phyloP scores from a whole-genome alignment of 2,797 vertebrate genomes.

The Bradypodion pumilum region DNA sequence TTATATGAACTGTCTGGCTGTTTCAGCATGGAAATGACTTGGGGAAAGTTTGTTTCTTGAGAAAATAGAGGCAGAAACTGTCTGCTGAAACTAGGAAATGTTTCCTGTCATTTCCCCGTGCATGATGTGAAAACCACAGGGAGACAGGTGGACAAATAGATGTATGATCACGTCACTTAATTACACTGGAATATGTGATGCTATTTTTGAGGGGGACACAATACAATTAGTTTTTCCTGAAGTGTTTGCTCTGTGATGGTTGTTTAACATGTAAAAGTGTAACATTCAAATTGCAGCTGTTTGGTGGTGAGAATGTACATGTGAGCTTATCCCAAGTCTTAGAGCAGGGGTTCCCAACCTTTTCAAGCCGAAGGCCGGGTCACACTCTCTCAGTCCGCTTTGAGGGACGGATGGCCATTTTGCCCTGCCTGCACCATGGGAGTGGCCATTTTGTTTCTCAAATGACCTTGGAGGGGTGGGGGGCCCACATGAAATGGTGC shows the following conservation, averaged over 20 bases:
- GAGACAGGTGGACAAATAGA: not conserved
- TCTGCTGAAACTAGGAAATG: not conserved
- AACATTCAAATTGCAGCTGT: not conserved
- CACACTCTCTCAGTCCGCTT: too few species aligned
- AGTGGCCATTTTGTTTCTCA: too few species aligned
- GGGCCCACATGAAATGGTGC: too few species aligned
- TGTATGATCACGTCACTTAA: not conserved
- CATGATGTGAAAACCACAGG: not conserved
- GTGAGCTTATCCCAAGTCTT: not conserved
- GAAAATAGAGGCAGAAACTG: not conserved
- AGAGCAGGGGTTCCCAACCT: too few species aligned
- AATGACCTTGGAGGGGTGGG: too few species aligned
- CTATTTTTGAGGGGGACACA: not conserved
- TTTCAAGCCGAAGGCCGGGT: too few species aligned
- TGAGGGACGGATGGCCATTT: too few species aligned
- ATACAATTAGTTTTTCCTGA: not conserved
- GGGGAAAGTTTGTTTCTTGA: not conserved
- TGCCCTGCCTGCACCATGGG: too few species aligned
- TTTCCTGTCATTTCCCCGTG: not conserved
- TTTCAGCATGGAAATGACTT: not conserved
- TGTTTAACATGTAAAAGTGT: not conserved
- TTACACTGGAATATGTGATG: not conserved
- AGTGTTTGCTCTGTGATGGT: not conserved
- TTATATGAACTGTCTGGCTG: not conserved
- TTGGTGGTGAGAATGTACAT: not conserved